Evolutionary conservation across 2,113 vertebrate genomes (phyloP).

Genomic region (Egretta garzetta): DNA sequence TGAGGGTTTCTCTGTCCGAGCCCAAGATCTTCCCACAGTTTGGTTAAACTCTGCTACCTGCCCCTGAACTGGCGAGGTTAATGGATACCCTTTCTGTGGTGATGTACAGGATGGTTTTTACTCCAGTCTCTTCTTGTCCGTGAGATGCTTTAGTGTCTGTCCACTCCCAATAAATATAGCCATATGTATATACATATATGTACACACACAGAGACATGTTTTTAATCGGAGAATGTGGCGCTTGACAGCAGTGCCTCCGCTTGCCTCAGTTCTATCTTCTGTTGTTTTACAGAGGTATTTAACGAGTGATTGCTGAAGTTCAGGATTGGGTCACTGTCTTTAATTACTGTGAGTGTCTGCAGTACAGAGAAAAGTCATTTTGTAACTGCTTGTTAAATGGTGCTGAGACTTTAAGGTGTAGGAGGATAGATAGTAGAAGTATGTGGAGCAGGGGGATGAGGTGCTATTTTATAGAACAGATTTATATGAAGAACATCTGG

Average conservation of each 20-base stretch:
- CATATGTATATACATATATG: not conserved
- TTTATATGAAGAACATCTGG: not conserved
- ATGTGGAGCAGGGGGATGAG: not conserved
- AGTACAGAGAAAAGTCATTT: not conserved
- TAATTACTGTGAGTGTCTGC: not conserved
- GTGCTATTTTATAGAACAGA: constrained; percentile 39
- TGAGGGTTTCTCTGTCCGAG: not conserved
- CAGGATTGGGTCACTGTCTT: not conserved
- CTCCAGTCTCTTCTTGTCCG: not conserved
- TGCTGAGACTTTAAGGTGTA: not conserved
- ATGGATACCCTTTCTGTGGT: not conserved
- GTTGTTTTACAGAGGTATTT: not conserved
- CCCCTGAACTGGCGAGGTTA: not conserved
- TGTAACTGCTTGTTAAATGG: not conserved
- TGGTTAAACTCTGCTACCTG: not conserved
- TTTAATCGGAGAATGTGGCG: not conserved
- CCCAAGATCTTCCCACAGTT: not conserved
- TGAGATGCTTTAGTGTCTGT: not conserved
- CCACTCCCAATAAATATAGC: not conserved
- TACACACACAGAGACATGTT: not conserved
- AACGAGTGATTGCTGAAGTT: not conserved
- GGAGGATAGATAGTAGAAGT: not conserved
- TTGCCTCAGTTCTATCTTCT: not conserved
- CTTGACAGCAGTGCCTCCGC: not conserved
- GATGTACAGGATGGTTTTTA: not conserved